phyloP scores from a whole-genome alignment of 92 coral and sea anemone genomes.

The Porites cylindrica region DNA sequence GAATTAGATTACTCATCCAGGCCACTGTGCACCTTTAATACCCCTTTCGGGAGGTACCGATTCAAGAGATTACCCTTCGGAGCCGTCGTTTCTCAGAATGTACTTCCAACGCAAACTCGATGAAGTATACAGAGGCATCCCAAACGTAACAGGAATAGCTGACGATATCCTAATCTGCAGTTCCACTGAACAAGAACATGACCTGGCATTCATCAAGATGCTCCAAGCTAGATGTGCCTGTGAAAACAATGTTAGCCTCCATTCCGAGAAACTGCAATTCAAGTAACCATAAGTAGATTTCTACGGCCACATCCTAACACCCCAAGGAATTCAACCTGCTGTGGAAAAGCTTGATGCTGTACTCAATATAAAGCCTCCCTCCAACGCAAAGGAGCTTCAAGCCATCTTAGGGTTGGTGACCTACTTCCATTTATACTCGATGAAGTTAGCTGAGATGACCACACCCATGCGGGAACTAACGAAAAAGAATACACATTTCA shows the following conservation, averaged over 20 bases:
- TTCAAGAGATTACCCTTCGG: constrained; percentile 4
- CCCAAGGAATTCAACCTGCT: constrained; percentile 56
- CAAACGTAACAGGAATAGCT: constrained; percentile 51
- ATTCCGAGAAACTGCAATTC: constrained; percentile 71
- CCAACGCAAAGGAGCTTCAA: constrained; percentile 60
- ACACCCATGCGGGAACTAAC: constrained; percentile 64
- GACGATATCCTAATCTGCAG: constrained; percentile 55
- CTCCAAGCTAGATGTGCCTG: constrained; percentile 38
- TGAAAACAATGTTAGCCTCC: constrained; percentile 56
- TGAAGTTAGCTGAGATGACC: constrained; percentile 57
- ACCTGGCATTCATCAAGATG: constrained; percentile 44
- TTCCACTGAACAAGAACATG: constrained; percentile 51
- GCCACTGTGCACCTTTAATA: too few relatives aligned
- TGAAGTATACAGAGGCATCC: not conserved
- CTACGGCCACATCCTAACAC: constrained; percentile 50
- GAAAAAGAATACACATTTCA: not conserved
- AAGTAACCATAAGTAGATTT: constrained; percentile 60
- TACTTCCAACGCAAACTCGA: constrained; percentile 1
- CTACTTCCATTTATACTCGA: constrained; percentile 48
- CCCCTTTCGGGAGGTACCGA: not conserved
- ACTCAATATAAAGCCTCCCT: not conserved
- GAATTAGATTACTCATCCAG: too few relatives aligned
- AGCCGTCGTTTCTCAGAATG: not conserved
- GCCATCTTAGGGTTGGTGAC: constrained; percentile 48
- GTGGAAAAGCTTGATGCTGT: constrained; percentile 33